Base-by-base conservation (phyloP, 2,113 vertebrate species). In the Illadopsis cleaveri region DNA sequence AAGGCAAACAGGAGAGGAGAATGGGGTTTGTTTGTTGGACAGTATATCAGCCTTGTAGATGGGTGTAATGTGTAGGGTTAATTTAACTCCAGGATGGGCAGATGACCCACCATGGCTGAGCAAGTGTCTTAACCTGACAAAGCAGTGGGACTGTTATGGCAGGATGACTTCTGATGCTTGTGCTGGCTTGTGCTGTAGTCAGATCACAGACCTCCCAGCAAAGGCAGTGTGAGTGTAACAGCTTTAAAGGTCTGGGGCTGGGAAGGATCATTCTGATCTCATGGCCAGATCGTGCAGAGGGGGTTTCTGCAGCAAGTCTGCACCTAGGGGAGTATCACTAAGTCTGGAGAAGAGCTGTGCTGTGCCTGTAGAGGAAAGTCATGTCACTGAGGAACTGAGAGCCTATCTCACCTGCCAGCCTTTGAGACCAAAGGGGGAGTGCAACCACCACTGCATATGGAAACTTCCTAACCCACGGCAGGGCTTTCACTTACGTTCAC, bases 131-230 rank as follows among this genome's bases (percentile, higher is more conserved):
- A 45, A 61, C 16, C 33, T 42, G 42, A 15, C 60, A 27, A 66
- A 84, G 8, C 0, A 0, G 15, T 38, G 25, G 22, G 15, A 13
- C 15, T 28, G 0, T 13, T 33, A 15, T 2, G 5, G 23, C 30
- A 89, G 53, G 20, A 30, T 27, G 20, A 10, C 8, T 86, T 93
- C 64, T 66, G 50, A 17, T 35, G 42, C 23, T 78, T 54, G 14
- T 65, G 24, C 31, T 71, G 44, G 58, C 45, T 81, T 5, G 35
- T 16, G 71, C 28, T 65, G 31, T 6, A n/a, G 31, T 28, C 12
- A 4, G 12, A n/a, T 37, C 57, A 13, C 2, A 15, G 15, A n/a
- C 5, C 37, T 76, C 45, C 28, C 13, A 65, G 48, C 20, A 90
- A 82, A 22, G 6, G 35, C 4, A 20, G 31, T 19, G 18, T 72